A percentile compares a stretch with the other conserved stretches of the same genome.
Conservation (phyloP, 2,888 invertebrate species). For the Amphipyra berbera region DNA sequence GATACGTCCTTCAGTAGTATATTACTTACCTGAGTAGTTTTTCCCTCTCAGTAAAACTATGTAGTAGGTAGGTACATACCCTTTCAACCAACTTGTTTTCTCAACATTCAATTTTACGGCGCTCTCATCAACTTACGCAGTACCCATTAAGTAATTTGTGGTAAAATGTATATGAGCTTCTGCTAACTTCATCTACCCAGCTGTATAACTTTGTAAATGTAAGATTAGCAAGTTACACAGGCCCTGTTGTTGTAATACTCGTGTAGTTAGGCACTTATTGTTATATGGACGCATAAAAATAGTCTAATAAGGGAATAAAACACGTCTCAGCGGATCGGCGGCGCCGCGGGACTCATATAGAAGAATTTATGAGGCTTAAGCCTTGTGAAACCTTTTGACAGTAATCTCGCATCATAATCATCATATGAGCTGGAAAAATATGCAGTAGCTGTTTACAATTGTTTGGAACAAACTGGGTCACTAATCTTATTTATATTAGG, state of each 20-base stretch:
- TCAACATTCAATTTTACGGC: not conserved
- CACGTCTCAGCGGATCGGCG: constrained; percentile 2
- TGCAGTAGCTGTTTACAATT: not conserved
- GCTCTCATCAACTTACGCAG: constrained; percentile 15
- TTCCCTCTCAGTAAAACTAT: too few relatives aligned
- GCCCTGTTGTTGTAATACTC: constrained; percentile 12
- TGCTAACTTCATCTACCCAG: constrained; percentile 18
- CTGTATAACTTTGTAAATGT: not conserved
- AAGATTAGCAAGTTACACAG: constrained; percentile 2
- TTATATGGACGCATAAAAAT: constrained; percentile 18
- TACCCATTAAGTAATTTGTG: constrained; percentile 37
- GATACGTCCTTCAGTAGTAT: too few relatives aligned
- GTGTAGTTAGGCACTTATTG: constrained; percentile 6
- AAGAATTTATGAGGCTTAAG: constrained; percentile 21
- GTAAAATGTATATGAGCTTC: constrained; percentile 12
- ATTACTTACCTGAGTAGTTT: not conserved
- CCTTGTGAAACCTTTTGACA: constrained; percentile 13
- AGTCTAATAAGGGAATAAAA: constrained; percentile 24
- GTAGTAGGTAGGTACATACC: too few relatives aligned
- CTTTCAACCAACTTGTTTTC: not conserved
- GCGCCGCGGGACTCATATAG: not conserved
- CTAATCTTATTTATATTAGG: not conserved
- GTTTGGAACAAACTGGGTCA: constrained; percentile 4
- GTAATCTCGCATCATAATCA: constrained; percentile 4
- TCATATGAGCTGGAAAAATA: not conserved